Percentiles rank a stretch among this genome's conserved stretches.
Evolutionary conservation across 2,888 invertebrate genomes (phyloP).

Genomic region (Pollenia griseotomentosa): DNA sequence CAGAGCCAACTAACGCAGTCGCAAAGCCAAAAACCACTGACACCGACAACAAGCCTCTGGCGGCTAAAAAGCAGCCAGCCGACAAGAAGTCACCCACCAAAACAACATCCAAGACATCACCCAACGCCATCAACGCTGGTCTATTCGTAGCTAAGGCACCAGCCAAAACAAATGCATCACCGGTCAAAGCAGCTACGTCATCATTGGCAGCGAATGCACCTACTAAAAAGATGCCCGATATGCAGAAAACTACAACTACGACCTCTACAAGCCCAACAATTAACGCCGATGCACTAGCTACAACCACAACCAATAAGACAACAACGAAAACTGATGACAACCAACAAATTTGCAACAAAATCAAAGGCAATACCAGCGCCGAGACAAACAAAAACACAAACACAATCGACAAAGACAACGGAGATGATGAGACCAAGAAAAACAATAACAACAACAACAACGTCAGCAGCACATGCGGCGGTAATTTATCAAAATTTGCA

Average conservation of each 20-base stretch:
- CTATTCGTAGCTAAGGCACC: conserved; percentile 80
- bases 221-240: conserved; percentile 57
- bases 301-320: conserved; percentile 55
- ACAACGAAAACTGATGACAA: conserved; percentile 56
- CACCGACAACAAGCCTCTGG: conserved; percentile 58
- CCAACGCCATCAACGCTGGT: conserved; percentile 80
- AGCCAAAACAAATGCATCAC: conserved; percentile 79
- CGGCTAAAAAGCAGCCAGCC: conserved; percentile 49
- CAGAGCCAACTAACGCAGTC: conserved; percentile 62
- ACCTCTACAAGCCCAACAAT: conserved; percentile 59
- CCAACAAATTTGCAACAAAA: conserved; percentile 75
- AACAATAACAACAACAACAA: conserved; percentile 54
- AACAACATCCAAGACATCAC: conserved; percentile 71
- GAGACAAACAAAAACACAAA: conserved; percentile 63
- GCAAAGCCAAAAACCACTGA: conserved; percentile 61
- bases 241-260: conserved; percentile 66
- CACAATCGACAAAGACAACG: conserved; percentile 14
- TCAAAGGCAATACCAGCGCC: conserved; percentile 66
- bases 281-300: conserved; percentile 53
- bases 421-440: conserved; percentile 54
- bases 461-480: conserved; percentile 76
- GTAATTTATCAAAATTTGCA: conserved; percentile 84
- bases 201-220: conserved; percentile 62
- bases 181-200: conserved; percentile 71
- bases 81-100: conserved; percentile 50